phyloP scores from a whole-genome alignment of 2,113 vertebrate genomes.

The Chauna torquata region DNA sequence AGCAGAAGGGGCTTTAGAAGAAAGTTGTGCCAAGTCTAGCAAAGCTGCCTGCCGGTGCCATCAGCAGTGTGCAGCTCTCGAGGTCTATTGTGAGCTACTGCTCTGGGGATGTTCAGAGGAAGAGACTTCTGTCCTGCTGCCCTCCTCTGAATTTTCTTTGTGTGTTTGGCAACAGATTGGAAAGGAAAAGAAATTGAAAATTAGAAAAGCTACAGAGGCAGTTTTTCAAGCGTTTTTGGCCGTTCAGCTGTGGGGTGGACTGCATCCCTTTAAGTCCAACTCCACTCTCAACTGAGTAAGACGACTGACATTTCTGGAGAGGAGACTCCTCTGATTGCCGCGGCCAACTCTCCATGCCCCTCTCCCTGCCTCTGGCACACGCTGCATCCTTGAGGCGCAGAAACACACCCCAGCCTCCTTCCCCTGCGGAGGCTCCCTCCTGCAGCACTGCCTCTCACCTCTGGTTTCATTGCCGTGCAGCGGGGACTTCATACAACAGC shows the following conservation, averaged over 20 bases:
- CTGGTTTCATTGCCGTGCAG: background rate
- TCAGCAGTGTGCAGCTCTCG: background rate
- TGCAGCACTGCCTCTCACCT: background rate
- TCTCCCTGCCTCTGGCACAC: background rate
- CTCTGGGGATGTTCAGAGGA: background rate
- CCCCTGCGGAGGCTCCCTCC: background rate
- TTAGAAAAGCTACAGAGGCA: no score
- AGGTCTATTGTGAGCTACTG: background rate
- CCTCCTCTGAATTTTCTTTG: background rate
- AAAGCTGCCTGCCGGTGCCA: background rate
- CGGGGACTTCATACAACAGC: background rate
- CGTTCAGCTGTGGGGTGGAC: background rate
- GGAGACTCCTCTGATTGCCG: no score
- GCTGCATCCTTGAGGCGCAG: background rate
- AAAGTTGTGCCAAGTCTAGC: background rate
- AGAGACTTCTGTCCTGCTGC: background rate
- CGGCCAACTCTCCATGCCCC: no score
- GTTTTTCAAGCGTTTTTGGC: background rate
- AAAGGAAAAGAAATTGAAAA: background rate
- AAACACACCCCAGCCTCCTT: background rate
- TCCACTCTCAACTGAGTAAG: background rate
- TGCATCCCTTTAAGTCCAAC: background rate
- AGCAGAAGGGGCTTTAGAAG: background rate
- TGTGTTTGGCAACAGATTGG: fast-evolving
- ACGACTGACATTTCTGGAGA: background rate